Base-by-base conservation (phyloP, 2,888 invertebrate genomes). In the Odiellus spinosus region DNA sequence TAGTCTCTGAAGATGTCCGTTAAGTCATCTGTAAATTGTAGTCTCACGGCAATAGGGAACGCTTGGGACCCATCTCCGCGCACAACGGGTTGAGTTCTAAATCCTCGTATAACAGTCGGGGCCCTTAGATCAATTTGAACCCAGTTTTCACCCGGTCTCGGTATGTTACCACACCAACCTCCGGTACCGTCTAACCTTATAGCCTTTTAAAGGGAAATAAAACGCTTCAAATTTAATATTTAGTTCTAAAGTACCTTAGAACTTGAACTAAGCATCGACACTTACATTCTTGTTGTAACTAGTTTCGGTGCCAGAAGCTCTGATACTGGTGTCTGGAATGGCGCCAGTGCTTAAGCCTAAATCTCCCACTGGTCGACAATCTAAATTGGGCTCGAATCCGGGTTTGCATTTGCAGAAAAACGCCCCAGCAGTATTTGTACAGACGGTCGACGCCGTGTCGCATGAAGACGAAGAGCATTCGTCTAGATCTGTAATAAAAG, bases 1-100 rank as follows among this genome's bases (percentile, higher is more conserved):
- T 90, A 90, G 60, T 90, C 88, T 67, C 80, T 83, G 64, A 87
- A 88, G 0, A 79, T 72, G 61, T 91, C 90, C 0, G 87, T 85
- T 51, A 90, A 69, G 59, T 88, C 81, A 60, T 90, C 84, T 0
- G 85, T 82, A 63, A 86, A 88, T 65, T 85, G 78, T 58, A 86
- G 78, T 57, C 88, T 75, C 45, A 90, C 82, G 0, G 87, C 88
- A 2, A 87, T 83, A 8, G 90, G 86, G 60, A 85, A 90, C 0
- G 90, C 90, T 49, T 82, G 71, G 26, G 59, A 49, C 43, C 82
- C 83, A 59, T 87, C 85, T 15, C 76, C 74, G 52, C 87, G 38
- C 18, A 50, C 40, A 10, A 53, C 52, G 4, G 49, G 44, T 74
- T 85, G 87, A 1, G 88, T 87, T 56, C 88, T 74, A 67, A 91